Evolutionary conservation across 1,140 invertebrate species (phyloP).

Genomic region (Drosophila erecta): DNA sequence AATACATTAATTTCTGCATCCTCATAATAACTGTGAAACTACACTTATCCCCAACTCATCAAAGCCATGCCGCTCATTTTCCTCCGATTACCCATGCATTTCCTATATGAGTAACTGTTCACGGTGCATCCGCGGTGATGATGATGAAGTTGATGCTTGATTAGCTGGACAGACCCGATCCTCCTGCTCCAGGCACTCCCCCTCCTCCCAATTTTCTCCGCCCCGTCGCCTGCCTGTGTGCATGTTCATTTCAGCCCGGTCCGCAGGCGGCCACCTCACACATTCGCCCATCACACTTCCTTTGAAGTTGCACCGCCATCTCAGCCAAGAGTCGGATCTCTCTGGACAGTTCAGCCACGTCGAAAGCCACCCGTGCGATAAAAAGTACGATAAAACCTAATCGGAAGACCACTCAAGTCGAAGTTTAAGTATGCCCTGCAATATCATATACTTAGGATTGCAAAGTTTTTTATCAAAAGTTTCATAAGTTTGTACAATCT

Average conservation of each 20-base stretch:
- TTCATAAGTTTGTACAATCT: no score
- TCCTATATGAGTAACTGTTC: slow-evolving; percentile 38
- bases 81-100: slow-evolving; percentile 30
- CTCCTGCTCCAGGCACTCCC: slow-evolving; percentile 3
- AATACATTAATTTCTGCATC: background rate
- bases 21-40: slow-evolving; percentile 2
- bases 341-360: slow-evolving; percentile 38
- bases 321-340: slow-evolving; percentile 21
- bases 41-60: slow-evolving; percentile 9
- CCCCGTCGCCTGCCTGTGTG: slow-evolving; percentile 17
- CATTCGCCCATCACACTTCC: slow-evolving; percentile 28
- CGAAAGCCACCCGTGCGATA: slow-evolving; percentile 58
- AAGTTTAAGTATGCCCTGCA: background rate
- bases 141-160: slow-evolving; percentile 70
- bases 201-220: slow-evolving; percentile 7
- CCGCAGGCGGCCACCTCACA: slow-evolving; percentile 66
- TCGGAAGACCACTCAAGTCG: background rate
- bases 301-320: slow-evolving; percentile 67
- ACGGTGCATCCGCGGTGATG: slow-evolving; percentile 34
- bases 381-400: slow-evolving; percentile 35
- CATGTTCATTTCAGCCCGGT: slow-evolving; percentile 61
- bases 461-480: no score
- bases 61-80: slow-evolving; percentile 27
- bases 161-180: slow-evolving; percentile 58
- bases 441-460: background rate